Conservation (phyloP, 35 echinoderm and acorn worm species). For the Holothuria glaberrima region DNA sequence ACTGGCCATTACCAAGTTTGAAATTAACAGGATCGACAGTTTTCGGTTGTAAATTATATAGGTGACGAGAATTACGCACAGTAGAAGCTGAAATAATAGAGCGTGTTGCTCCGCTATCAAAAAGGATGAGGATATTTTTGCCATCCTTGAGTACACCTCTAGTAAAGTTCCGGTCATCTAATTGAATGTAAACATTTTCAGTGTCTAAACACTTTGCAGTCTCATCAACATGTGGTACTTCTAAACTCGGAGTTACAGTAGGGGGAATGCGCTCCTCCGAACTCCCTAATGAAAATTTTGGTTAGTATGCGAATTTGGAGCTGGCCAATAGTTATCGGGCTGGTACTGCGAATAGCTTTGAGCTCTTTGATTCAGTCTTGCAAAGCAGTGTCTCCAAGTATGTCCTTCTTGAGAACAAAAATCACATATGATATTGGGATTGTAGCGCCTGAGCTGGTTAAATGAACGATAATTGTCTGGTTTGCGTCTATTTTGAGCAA, state of each 20-base stretch:
- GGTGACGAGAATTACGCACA: neutral
- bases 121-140: neutral
- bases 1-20: constrained; percentile 19
- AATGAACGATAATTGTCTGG: neutral
- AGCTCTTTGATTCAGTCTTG: neutral
- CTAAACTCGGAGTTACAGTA: neutral
- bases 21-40: neutral
- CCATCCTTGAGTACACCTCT: neutral
- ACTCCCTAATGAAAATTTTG: neutral
- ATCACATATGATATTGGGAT: neutral
- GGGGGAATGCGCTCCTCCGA: neutral
- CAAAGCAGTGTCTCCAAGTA: neutral
- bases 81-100: constrained; percentile 2
- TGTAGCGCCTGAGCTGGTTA: neutral
- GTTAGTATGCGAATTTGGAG: neutral
- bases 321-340: neutral
- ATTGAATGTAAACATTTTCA: neutral
- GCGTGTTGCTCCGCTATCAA: constrained; percentile 25
- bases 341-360: neutral
- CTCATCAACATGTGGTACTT: neutral
- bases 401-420: neutral
- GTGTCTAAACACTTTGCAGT: neutral
- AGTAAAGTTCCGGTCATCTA: neutral
- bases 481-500: neutral
- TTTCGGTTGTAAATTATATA: neutral